Evolutionary conservation across 2,888 invertebrate species (phyloP).

Genomic region (Leptogaster cylindrica): DNA sequence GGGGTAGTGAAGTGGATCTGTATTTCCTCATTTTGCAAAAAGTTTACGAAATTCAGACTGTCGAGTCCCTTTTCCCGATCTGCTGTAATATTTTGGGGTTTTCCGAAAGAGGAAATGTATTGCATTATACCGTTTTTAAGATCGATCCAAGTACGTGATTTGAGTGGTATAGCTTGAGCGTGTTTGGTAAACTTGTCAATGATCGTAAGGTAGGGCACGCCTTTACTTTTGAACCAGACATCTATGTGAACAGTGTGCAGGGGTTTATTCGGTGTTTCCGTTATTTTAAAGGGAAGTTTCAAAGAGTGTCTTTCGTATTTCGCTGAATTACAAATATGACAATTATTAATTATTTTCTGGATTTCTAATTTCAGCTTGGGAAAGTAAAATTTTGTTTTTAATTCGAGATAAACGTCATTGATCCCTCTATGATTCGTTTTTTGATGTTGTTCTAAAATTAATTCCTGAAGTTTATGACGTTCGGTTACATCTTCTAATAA

Average conservation of each 20-base stretch:
- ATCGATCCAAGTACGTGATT: slow-evolving; percentile 17
- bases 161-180: slow-evolving; percentile 2
- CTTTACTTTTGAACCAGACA: slow-evolving; percentile 30
- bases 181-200: slow-evolving; percentile 41
- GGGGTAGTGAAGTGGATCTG: slow-evolving; percentile 18
- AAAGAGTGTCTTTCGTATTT: slow-evolving; percentile 41
- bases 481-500: background rate
- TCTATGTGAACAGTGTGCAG: slow-evolving; percentile 33
- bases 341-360: slow-evolving; percentile 38
- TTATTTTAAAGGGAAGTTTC: slow-evolving; percentile 36
- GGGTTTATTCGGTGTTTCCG: slow-evolving; percentile 27
- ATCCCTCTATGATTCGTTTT: slow-evolving; percentile 38
- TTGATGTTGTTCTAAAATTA: slow-evolving; percentile 7
- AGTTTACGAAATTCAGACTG: slow-evolving; percentile 20
- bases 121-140: slow-evolving; percentile 30
- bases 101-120: slow-evolving; percentile 41
- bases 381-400: slow-evolving; percentile 28
- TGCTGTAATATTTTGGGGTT: slow-evolving; percentile 38
- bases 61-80: background rate
- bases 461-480: background rate
- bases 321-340: slow-evolving; percentile 25
- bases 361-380: slow-evolving; percentile 29
- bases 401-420: slow-evolving; percentile 17
- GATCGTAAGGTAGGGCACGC: background rate
- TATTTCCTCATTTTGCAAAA: slow-evolving; percentile 10